A percentile compares a stretch with the other conserved stretches of the same genome.
These are phyloP conservation scores for Melanogrammus aeglefinus DNA, from an alignment of 2,797 vertebrate species.

Conservation along the genomic window DNA sequence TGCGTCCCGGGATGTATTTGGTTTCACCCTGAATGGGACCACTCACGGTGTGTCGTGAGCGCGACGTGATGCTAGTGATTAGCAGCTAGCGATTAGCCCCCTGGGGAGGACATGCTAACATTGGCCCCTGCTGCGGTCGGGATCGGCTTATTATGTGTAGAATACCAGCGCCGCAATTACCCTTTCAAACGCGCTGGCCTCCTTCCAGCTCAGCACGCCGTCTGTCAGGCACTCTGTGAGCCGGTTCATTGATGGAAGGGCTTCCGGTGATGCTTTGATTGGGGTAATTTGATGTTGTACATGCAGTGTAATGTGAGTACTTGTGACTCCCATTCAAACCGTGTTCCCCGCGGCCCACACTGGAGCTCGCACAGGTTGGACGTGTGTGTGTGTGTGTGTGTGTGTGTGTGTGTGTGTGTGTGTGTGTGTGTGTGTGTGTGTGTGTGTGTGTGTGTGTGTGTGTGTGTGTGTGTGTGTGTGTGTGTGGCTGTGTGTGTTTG, in stretches of 20 bases:
- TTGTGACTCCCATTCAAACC: conserved; percentile 18
- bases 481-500: neutral
- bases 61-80: conserved; percentile 47
- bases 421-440: neutral
- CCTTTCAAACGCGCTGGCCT: conserved; percentile 38
- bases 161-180: conserved; percentile 31
- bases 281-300: conserved; percentile 44
- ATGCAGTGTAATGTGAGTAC: conserved; percentile 26
- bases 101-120: neutral
- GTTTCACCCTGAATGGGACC: conserved; percentile 59
- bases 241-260: conserved; percentile 33
- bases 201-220: conserved; percentile 28
- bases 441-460: neutral
- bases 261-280: conserved; percentile 3
- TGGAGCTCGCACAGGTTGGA: too few species aligned
- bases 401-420: neutral
- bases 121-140: conserved; percentile 24
- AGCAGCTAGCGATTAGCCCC: conserved; percentile 39
- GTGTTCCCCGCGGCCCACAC: too few species aligned
- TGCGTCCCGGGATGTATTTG: conserved; percentile 51
- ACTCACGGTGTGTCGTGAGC: conserved; percentile 49
- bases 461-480: neutral
- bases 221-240: conserved; percentile 12
- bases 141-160: conserved; percentile 50
- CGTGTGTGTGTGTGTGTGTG: neutral